Base-by-base conservation (phyloP, 2,888 invertebrate genomes). In the Saturnia japonica region DNA sequence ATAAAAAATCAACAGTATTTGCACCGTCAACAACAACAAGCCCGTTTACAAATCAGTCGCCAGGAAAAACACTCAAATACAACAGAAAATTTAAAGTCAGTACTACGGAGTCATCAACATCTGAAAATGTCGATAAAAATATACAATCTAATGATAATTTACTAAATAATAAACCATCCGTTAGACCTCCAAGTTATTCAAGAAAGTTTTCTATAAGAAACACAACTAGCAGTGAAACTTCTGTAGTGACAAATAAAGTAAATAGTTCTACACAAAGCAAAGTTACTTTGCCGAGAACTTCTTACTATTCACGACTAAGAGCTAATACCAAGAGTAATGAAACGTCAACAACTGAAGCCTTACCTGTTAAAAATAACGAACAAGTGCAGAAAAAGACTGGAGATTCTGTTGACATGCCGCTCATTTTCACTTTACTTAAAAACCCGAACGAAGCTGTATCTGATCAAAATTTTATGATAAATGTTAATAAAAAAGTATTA, bases 401-500 rank as follows among this genome's bases (percentile, higher is more conserved):
- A 76, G 82, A 86, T 66, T 78, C 81, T 12, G 81, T 77, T 14
- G 90, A 90, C 42, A 83, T 84, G 78, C 92, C 93, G 9, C 76
- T 91, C 69, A 89, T 91, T 73, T 88, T 88, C 71, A 87, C 88
- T 22, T 81, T 90, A 73, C 73, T 87, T 45, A 88, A 88, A 74
- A 86, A 84, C 70, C 78, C 85, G 8, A 75, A 78, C 69, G 82
- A 78, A 62, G 75, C 74, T 68, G 75, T 76, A 8, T 74, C 76
- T 22, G 80, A 80, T 57, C 85, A 82, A 42, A 79, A 86, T 70
- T 82, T 85, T 76, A 90, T 91, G 77, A 76, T 91, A 40, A 88
- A 91, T 72, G 80, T 88, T 1, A 89, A 83, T 22, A 91, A 89
- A 73, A 93, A 87, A 74, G 93, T 92, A 77, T 90, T 90, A 2